phyloP scores from a whole-genome alignment of 1,140 invertebrate species.

The Bombus waltoni region DNA sequence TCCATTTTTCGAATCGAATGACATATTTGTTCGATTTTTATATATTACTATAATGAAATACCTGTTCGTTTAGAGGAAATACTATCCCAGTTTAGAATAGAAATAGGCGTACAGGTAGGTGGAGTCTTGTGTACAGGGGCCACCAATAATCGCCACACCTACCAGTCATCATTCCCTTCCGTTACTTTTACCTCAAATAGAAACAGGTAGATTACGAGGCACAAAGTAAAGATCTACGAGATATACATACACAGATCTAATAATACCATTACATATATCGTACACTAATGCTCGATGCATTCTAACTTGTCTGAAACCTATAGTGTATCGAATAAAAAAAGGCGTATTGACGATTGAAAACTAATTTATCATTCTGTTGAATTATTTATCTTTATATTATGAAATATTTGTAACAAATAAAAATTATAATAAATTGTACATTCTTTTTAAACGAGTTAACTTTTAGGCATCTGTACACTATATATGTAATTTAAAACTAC shows the following conservation, averaged over 20 bases:
- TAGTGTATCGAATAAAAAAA: neutral
- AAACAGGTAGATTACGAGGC: neutral
- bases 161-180: slow-evolving; percentile 54
- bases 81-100: slow-evolving; percentile 6
- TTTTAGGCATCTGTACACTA: neutral
- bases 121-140: slow-evolving; percentile 53
- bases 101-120: slow-evolving; percentile 65
- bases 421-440: neutral
- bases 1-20: too few relatives aligned
- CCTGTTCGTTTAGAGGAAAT: neutral
- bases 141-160: slow-evolving; percentile 60
- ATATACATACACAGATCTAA: neutral
- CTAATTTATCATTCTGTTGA: neutral
- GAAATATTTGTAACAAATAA: neutral
- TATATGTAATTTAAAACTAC: neutral
- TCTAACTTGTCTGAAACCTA: neutral
- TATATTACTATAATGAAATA: too few relatives aligned
- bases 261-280: too few relatives aligned
- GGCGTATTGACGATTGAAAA: neutral
- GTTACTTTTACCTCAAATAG: slow-evolving; percentile 3
- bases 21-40: neutral
- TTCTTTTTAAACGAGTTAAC: neutral
- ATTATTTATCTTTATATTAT: neutral
- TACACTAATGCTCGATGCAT: neutral
- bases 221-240: neutral